Base-by-base conservation (phyloP, 2,888 invertebrate species). In the Lasioglossum calceatum region DNA sequence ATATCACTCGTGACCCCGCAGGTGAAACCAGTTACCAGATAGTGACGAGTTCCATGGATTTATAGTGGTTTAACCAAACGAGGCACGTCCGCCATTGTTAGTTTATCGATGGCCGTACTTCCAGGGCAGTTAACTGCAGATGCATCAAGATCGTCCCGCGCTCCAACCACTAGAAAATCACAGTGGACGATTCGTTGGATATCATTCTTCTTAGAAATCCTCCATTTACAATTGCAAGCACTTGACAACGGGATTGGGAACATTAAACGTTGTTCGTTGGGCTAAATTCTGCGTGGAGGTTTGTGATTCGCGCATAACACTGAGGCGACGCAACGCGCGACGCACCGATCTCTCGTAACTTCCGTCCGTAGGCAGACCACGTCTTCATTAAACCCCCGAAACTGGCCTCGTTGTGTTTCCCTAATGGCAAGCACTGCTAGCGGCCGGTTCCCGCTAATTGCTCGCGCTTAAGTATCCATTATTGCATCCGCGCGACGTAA, bases 11-110 rank as follows among this genome's bases (percentile, higher is more conserved):
- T 79, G 82, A 82, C 87, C 78, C 75, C 86, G 67, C 82, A 67
- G 77, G 75, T 82, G 84, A 73, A 80, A 79, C 77, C 81, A 77
- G 87, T 84, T 82, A 85, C 82, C 88, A 88, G 90, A 91, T 91
- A 92, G 90, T 91, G 89, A 91, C 86, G 92, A 92, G 92, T 87
- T 87, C 85, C 81, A 71, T 50, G 86, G 87, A 92, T 92, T 92
- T 92, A 92, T 91, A 86, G 79, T 79, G 84, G 77, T 84, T 91
- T 88, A 85, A 85, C 82, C 91, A 79, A 91, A 91, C 88, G 91
- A 88, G 91, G 82, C 80, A 23, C 76, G 61, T 82, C 80, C 77
- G 58, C 81, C 81, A 85, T 81, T 71, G 91, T 74, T 88, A 77
- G 89, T 91, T 85, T 90, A 90, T 89, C 89, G 87, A 83, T 85